Percentiles rank a stretch among this genome's conserved stretches.
phyloP scores from a whole-genome alignment of 2,797 vertebrate genomes.

The Poeciliopsis infans region DNA sequence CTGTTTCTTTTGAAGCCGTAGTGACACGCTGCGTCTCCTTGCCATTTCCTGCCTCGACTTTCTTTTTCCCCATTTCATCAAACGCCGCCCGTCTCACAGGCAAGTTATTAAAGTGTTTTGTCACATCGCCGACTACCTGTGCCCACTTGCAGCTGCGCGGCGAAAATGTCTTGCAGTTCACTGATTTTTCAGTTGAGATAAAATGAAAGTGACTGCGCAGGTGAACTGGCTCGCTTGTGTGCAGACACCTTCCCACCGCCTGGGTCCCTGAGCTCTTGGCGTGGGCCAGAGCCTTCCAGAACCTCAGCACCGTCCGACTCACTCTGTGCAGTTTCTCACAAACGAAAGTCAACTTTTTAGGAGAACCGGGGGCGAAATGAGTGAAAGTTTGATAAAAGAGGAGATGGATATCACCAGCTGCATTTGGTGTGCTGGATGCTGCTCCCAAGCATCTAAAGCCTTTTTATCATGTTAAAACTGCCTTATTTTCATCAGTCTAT shows the following conservation, averaged over 20 bases:
- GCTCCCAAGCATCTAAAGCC: background rate
- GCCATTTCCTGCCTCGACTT: slow-evolving; percentile 19
- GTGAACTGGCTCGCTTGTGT: slow-evolving; percentile 13
- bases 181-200: slow-evolving; percentile 3
- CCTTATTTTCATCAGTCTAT: too few relatives aligned
- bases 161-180: slow-evolving; percentile 26
- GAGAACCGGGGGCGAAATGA: background rate
- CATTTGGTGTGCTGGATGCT: background rate
- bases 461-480: background rate
- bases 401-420: background rate
- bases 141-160: slow-evolving; percentile 13
- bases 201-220: slow-evolving; percentile 23
- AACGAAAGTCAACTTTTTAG: background rate
- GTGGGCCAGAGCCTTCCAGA: slow-evolving; percentile 7
- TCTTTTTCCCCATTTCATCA: slow-evolving; percentile 11
- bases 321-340: background rate
- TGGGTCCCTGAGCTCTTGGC: slow-evolving; percentile 25
- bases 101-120: slow-evolving; percentile 47
- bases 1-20: background rate
- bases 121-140: slow-evolving; percentile 22
- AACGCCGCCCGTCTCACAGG: slow-evolving; percentile 22
- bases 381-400: background rate
- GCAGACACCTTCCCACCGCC: slow-evolving; percentile 37
- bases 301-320: slow-evolving; percentile 8
- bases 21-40: slow-evolving; percentile 16